phyloP scores from a whole-genome alignment of 2,888 invertebrate species.

The Lepeophtheirus nordmannii region DNA sequence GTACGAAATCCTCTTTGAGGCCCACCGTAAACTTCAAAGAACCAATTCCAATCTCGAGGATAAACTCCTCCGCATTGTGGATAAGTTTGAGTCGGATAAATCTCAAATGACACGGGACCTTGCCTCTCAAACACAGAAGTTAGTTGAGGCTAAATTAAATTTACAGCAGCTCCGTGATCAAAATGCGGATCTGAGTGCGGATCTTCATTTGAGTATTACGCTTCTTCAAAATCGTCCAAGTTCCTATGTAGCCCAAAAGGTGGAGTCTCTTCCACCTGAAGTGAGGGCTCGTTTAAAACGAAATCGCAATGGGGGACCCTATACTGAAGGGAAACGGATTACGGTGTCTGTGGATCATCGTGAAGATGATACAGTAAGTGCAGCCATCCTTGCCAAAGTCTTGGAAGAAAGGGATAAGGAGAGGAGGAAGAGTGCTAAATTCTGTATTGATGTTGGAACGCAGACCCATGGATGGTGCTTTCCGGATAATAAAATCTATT shows the following conservation, averaged over 20 bases:
- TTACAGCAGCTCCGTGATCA: conserved; percentile 66
- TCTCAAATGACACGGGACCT: conserved; percentile 69
- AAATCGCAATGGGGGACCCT: not conserved
- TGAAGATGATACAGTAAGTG: conserved; percentile 44
- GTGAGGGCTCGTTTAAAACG: not conserved
- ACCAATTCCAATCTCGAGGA: conserved; percentile 88
- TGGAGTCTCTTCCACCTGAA: conserved; percentile 2
- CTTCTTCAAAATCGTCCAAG: conserved; percentile 12
- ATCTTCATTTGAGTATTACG: conserved; percentile 13
- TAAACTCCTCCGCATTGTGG: conserved; percentile 75
- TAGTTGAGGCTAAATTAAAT: conserved; percentile 68
- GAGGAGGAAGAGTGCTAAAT: conserved; percentile 26
- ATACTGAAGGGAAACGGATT: conserved; percentile 10
- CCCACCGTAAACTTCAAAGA: conserved; percentile 80
- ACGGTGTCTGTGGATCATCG: conserved; percentile 12
- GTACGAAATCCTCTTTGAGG: conserved; percentile 59
- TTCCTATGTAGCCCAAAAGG: not conserved
- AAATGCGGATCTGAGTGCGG: conserved; percentile 38
- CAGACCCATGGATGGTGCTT: conserved; percentile 21
- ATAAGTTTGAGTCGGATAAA: conserved; percentile 78
- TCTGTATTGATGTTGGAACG: conserved; percentile 24
- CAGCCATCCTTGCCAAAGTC: conserved; percentile 78
- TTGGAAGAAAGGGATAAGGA: conserved; percentile 58
- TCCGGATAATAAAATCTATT: conserved; percentile 5
- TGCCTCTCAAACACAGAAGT: conserved; percentile 50